Base-by-base conservation (phyloP, 92 coral and sea anemone genomes). In the Zoanthus sansibaricus region DNA sequence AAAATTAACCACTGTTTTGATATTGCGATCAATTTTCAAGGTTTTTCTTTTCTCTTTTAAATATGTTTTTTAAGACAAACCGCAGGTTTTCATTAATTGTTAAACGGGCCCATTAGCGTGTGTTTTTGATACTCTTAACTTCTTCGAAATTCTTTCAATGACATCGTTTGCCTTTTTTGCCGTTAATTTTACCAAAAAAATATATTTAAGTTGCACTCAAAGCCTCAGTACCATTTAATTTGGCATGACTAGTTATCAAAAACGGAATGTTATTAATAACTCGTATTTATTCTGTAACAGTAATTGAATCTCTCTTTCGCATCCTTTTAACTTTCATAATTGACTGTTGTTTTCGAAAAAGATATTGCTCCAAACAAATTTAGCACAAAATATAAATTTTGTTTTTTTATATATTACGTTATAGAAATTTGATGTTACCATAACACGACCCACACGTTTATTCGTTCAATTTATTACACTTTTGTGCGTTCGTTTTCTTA, bases 1-100 rank as follows among this genome's bases (percentile, higher is more conserved):
- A 66, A 37, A 80, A 66, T 80, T 64, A 76, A 64, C 74, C 58
- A 80, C 52, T 80, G 75, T 80, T 80, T 80, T 12, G 59, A 80
- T 14, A 46, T 80, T 45, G 46, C 46, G 58, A 75, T 80, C 62
- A 64, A 48, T 80, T 47, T 80, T 46, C 58, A 64, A 64, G 33
- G 20, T 48, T n/a, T 61, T 69, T 33, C 45, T 67, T 66, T 9
- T 30, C 66, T 68, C 21, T 79, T 7, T 4, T 64, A 45, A 46
- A 80, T 25, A 25, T 58, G 44, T 59, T 62, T 77, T 77, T 58
- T 33, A 31, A 47, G 45, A 45, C 11, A 79, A 80, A 5, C 75
- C 75, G 46, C 64, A 14, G 75, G 75, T 48, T 46, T 66, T 59
- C 21, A 30, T 46, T 80, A 14, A 80, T 64, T 64, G 31, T 80